Evolutionary conservation across 1,140 invertebrate genomes (phyloP).

Genomic region (Zaprionus lachaisei): DNA sequence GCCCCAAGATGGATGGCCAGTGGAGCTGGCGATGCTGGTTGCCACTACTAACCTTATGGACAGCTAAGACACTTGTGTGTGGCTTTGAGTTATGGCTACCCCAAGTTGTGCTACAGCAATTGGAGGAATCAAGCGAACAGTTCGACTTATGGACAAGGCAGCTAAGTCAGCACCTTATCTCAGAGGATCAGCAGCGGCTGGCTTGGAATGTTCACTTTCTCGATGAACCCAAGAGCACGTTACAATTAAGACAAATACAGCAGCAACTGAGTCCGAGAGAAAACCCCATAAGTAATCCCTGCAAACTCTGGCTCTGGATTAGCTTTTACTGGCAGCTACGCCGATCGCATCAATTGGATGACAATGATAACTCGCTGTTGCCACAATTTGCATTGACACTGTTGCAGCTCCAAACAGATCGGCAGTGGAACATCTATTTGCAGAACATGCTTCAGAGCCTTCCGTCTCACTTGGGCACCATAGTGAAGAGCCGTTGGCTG

Average conservation of each 20-base stretch:
- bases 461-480: conserved; percentile 20
- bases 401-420: conserved; percentile 3
- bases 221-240: neutral
- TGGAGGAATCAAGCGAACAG: conserved; percentile 1
- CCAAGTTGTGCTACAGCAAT: conserved; percentile 6
- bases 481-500: conserved; percentile 41
- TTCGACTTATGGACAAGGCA: conserved; percentile 52
- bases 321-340: conserved; percentile 54
- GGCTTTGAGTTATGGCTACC: neutral
- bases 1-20: neutral
- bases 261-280: conserved; percentile 26
- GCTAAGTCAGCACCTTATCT: conserved; percentile 16
- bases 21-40: neutral
- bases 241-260: conserved; percentile 19
- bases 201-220: conserved; percentile 53
- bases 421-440: conserved; percentile 2
- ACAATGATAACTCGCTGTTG: conserved; percentile 3
- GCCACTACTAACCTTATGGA: neutral
- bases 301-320: conserved; percentile 50
- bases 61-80: neutral
- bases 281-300: conserved; percentile 24
- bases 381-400: conserved; percentile 50
- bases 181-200: conserved; percentile 37
- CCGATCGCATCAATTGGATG: neutral
- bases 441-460: conserved; percentile 64